Evolutionary conservation across 2,888 invertebrate genomes (phyloP).

Genomic region (Yponomeuta cagnagella): DNA sequence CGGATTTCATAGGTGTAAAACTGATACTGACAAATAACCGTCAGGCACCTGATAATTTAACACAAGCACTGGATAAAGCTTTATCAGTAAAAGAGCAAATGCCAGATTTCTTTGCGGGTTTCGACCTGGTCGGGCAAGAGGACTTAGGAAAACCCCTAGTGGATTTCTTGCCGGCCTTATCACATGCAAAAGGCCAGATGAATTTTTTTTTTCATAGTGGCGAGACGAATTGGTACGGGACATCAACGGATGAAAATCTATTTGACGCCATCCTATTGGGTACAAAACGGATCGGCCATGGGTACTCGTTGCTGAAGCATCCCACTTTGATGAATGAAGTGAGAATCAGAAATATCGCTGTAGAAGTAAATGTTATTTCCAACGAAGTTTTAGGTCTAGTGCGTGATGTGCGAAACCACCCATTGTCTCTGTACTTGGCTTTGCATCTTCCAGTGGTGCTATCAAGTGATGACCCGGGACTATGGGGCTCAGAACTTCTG

Average conservation of each 20-base stretch:
- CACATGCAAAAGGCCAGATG: slow-evolving; percentile 65
- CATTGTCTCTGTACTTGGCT: slow-evolving; percentile 79
- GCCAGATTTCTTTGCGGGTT: slow-evolving; percentile 83
- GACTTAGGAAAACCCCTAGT: slow-evolving; percentile 80
- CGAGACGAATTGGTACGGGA: slow-evolving; percentile 85
- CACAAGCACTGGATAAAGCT: slow-evolving; percentile 49
- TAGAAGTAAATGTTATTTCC: slow-evolving; percentile 88
- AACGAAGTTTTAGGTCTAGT: slow-evolving; percentile 84
- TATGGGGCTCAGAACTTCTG: slow-evolving; percentile 84
- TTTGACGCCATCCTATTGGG: slow-evolving; percentile 85
- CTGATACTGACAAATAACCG: slow-evolving; percentile 73
- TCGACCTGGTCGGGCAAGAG: slow-evolving; percentile 89
- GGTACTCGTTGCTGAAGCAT: slow-evolving; percentile 83
- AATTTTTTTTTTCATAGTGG: slow-evolving; percentile 87
- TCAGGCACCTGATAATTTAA: slow-evolving; percentile 40
- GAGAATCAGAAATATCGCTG: slow-evolving; percentile 76
- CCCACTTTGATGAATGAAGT: slow-evolving; percentile 77
- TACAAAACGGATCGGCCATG: slow-evolving; percentile 86
- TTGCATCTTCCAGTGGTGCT: slow-evolving; percentile 82
- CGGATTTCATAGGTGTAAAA: slow-evolving; percentile 80
- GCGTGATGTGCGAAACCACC: slow-evolving; percentile 85
- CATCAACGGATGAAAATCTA: slow-evolving; percentile 81
- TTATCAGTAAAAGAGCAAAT: slow-evolving; percentile 57
- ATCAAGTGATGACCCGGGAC: slow-evolving; percentile 86
- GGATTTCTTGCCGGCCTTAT: slow-evolving; percentile 75